These are phyloP conservation scores for Drosophila incognita DNA, from an alignment of 2,888 invertebrate genomes.

Conservation along the genomic window DNA sequence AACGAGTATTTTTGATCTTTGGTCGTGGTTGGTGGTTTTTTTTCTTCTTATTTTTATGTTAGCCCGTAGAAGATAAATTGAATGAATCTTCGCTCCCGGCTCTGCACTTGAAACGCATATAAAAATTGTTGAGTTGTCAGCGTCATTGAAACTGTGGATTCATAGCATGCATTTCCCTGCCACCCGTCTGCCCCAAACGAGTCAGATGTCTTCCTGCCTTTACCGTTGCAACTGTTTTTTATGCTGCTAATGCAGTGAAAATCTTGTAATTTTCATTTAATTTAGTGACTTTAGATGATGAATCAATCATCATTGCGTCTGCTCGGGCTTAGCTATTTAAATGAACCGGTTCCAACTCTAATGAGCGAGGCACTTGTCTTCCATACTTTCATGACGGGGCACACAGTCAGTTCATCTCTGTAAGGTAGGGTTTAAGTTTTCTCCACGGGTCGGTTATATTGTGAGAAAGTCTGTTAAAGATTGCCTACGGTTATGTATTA, in stretches of 20 bases:
- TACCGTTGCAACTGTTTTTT: slow-evolving; percentile 46
- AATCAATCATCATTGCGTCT: slow-evolving; percentile 73
- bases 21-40: slow-evolving; percentile 12
- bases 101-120: slow-evolving; percentile 75
- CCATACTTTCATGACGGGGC: slow-evolving; percentile 47
- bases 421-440: slow-evolving; percentile 62
- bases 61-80: slow-evolving; percentile 69
- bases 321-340: slow-evolving; percentile 64
- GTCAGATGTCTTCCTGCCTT: slow-evolving; percentile 15
- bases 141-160: slow-evolving; percentile 34
- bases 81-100: slow-evolving; percentile 57
- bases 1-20: slow-evolving; percentile 66
- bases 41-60: slow-evolving; percentile 34
- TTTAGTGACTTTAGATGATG: slow-evolving; percentile 65
- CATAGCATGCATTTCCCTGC: not conserved
- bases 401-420: slow-evolving; percentile 14
- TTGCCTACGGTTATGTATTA: slow-evolving; percentile 15
- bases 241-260: slow-evolving; percentile 52
- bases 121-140: slow-evolving; percentile 74
- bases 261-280: slow-evolving; percentile 68
- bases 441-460: slow-evolving; percentile 48
- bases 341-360: slow-evolving; percentile 68
- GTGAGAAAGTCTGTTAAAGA: slow-evolving; percentile 58
- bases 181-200: not conserved
- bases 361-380: slow-evolving; percentile 68